Percentiles rank a stretch among this genome's conserved stretches.
These are phyloP conservation scores for Chloroceryle inda DNA, from an alignment of 2,797 vertebrate genomes.

Conservation along the genomic window DNA sequence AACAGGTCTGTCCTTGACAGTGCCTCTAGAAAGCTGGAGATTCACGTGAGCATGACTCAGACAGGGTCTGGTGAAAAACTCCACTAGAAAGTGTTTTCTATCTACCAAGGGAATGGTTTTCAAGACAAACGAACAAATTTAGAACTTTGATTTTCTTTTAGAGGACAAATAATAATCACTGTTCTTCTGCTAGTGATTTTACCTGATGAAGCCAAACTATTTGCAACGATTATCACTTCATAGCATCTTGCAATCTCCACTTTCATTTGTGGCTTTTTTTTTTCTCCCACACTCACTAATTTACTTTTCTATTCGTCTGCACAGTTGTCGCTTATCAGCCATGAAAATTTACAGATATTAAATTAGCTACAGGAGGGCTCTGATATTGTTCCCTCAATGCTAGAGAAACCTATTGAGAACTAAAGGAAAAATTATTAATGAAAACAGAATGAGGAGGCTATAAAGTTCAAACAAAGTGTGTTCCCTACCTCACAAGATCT, in stretches of 20 bases:
- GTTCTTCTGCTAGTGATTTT: background rate
- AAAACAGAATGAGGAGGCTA: slow-evolving; percentile 64
- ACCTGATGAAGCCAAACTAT: background rate
- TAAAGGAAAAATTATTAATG: slow-evolving; percentile 61
- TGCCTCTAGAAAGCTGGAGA: background rate
- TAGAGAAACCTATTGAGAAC: slow-evolving; percentile 57
- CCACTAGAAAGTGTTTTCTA: background rate
- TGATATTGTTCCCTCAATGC: slow-evolving; percentile 59
- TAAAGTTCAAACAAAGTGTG: slow-evolving; percentile 65
- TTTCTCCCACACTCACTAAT: background rate
- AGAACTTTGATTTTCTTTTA: background rate
- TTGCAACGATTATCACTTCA: background rate
- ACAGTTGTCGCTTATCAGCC: slow-evolving; percentile 26
- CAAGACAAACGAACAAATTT: background rate
- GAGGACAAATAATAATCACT: background rate
- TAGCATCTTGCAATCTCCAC: slow-evolving; percentile 15
- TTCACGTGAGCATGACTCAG: background rate
- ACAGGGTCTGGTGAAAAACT: background rate
- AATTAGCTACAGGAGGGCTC: slow-evolving; percentile 68
- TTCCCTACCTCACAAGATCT: slow-evolving; percentile 50
- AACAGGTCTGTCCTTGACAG: background rate
- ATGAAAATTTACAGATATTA: slow-evolving; percentile 68
- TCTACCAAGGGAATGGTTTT: background rate
- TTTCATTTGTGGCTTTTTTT: background rate
- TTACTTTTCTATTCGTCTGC: background rate